A percentile compares a stretch with the other conserved stretches of the same genome.
phyloP scores from a whole-genome alignment of 2,797 vertebrate species.

The Somateria mollissima region DNA sequence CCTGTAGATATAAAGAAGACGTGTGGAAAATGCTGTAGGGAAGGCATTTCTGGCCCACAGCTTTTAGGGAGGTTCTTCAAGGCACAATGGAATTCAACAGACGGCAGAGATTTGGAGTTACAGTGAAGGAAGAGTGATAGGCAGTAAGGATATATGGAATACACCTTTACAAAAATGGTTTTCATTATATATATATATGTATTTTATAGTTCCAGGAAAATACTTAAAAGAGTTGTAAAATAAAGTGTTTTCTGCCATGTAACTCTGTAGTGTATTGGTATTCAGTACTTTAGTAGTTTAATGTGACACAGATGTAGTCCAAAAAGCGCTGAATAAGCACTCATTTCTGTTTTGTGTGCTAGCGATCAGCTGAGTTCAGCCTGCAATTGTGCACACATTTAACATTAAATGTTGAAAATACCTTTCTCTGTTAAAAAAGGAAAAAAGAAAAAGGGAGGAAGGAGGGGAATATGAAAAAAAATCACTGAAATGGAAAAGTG shows the following conservation, averaged over 20 bases:
- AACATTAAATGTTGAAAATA: neutral
- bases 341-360: neutral
- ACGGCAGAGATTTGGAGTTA: neutral
- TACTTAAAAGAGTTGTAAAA: neutral
- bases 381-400: neutral
- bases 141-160: neutral
- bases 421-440: neutral
- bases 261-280: neutral
- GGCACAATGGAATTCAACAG: neutral
- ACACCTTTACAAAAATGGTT: neutral
- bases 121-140: neutral
- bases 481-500: neutral
- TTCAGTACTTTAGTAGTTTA: neutral
- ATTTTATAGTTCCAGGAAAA: neutral
- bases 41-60: neutral
- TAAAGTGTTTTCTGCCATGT: neutral
- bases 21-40: neutral
- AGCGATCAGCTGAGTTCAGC: neutral
- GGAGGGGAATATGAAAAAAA: neutral
- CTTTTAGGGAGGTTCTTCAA: neutral
- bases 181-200: neutral
- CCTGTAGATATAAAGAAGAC: neutral
- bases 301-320: neutral
- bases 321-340: neutral
- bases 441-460: neutral